Base-by-base conservation (phyloP, 2,113 vertebrate genomes). In the Cottus gobio region DNA sequence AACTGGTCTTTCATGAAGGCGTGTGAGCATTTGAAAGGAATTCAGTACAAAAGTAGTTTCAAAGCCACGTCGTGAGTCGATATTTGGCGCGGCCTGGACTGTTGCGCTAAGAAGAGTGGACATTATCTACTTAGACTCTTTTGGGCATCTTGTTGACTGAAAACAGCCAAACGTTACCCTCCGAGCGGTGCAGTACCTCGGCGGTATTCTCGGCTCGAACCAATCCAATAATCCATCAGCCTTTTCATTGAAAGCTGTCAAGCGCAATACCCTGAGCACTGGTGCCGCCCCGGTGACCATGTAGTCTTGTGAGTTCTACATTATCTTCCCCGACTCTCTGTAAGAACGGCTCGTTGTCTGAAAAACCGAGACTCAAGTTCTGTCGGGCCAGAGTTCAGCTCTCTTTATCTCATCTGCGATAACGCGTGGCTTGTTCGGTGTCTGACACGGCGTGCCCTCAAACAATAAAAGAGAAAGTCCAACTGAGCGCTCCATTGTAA, bases 401-500 rank as follows among this genome's bases (percentile, higher is more conserved):
- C 57, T 48, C 77, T 71, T 89, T 81, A 84, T 89, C 83, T 80
- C 60, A 64, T 74, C 24, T 30, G 7, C 26, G 63, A 84, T 83
- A 83, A 75, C 37, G 2, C 24, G 48, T n/a, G 37, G 36, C 31
- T 70, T 10, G 30, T 39, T 76, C 26, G 26, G 28, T 5, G 5
- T 48, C 57, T 24, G 36, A 39, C 22, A 71, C 63, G 8, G 3
- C 22, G 39, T 72, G 50, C 44, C 28, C 56, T 61, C 74, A 58
- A 65, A 68, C 28, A 69, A 85, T 84, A 83, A 71, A 83, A 54
- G 52, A 34, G 61, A 79, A 76, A 85, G 80, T 85, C 48, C n/a
- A 70, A 56, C 16, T 16, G 15, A 67, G 12, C 5, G 31, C 44
- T 34, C 20, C 16, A 24, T 22, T 65, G 39, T 75, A 22, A 65